phyloP scores from a whole-genome alignment of 2,797 vertebrate species.

The Syngnathus acus region DNA sequence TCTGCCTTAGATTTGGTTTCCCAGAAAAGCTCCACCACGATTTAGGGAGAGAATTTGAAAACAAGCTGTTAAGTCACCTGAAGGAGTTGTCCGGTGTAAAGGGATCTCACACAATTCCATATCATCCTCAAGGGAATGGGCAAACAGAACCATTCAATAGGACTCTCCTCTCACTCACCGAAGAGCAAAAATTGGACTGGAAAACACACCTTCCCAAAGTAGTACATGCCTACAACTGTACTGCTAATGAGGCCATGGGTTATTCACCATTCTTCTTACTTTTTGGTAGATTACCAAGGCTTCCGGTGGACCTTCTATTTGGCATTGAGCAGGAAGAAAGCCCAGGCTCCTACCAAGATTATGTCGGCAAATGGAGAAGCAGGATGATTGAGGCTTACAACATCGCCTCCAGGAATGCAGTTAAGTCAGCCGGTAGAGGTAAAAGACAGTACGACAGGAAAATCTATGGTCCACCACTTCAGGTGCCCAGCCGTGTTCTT shows the following conservation, averaged over 20 bases:
- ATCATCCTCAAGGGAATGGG: background rate
- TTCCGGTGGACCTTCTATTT: background rate
- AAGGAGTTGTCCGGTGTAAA: background rate
- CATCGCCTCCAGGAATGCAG: background rate
- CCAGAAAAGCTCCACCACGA: background rate
- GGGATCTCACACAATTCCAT: background rate
- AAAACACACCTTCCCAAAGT: background rate
- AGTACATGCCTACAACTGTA: background rate
- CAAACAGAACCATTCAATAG: background rate
- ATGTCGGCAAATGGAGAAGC: background rate
- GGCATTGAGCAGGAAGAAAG: background rate
- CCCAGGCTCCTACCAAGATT: background rate
- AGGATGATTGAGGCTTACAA: background rate
- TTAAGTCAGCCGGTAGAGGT: too few species aligned
- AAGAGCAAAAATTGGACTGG: background rate
- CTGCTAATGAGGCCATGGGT: background rate
- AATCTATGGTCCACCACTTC: background rate
- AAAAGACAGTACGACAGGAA: background rate
- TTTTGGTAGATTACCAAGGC: background rate
- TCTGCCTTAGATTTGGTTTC: conserved; percentile 1
- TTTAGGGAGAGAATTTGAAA: background rate
- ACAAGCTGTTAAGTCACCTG: background rate
- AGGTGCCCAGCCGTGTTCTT: background rate
- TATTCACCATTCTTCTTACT: background rate
- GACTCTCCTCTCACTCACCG: background rate